Conservation (phyloP, 2,797 vertebrate genomes). For the Brachyrhaphis roseni region DNA sequence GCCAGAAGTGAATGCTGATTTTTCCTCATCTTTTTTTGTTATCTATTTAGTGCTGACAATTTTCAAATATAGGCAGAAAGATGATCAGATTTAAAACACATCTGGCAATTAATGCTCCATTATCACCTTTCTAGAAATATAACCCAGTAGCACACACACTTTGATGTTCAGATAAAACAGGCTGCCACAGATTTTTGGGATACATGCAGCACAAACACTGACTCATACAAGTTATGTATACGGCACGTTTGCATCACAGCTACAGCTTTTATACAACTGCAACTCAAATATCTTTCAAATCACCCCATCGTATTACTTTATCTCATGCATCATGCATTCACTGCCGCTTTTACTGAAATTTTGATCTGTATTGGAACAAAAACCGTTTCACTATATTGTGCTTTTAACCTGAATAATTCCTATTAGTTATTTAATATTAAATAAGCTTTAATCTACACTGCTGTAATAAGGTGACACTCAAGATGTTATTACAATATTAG, state of each 20-base stretch:
- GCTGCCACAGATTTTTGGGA: background rate
- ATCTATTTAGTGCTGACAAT: constrained; percentile 13
- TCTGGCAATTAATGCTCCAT: background rate
- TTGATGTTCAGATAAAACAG: background rate
- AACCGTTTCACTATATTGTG: too few species aligned
- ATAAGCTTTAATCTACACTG: background rate
- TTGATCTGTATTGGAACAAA: background rate
- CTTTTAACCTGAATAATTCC: background rate
- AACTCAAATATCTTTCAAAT: background rate
- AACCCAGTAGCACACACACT: background rate
- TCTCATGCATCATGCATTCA: background rate
- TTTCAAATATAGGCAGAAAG: background rate
- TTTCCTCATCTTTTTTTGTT: constrained; percentile 4
- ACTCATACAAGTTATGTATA: background rate
- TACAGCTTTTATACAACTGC: background rate
- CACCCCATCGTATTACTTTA: background rate
- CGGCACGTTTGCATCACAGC: background rate
- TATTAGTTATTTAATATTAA: background rate
- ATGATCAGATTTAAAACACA: background rate
- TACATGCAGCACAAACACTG: too few species aligned
- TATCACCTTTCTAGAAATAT: background rate
- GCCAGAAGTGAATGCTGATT: constrained; percentile 28
- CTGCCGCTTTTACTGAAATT: background rate
- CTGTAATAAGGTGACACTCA: background rate
- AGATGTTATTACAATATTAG: background rate